Percentiles rank a stretch among this genome's conserved stretches.
Evolutionary conservation across 2,113 vertebrate species (phyloP).

Genomic region (Eubucco bourcierii): DNA sequence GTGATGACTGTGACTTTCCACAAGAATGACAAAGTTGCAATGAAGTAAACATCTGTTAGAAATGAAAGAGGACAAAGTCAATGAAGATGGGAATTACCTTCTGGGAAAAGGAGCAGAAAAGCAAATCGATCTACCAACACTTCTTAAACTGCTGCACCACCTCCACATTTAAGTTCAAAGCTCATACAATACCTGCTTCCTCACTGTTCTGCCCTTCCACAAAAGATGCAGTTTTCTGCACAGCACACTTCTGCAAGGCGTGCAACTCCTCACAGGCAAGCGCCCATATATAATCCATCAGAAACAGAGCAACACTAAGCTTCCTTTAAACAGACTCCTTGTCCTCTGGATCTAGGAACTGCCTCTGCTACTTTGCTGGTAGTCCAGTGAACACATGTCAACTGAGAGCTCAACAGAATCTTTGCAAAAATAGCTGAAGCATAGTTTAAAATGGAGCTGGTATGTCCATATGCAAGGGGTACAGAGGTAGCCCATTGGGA

Average conservation of each 20-base stretch:
- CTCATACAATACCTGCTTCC: neutral
- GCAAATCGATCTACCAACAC: neutral
- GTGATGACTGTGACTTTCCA: constrained; percentile 98
- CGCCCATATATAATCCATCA: neutral
- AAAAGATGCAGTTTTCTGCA: neutral
- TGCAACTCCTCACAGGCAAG: neutral
- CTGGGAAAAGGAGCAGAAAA: neutral
- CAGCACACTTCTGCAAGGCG: neutral
- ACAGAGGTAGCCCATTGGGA: neutral
- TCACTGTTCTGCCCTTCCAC: neutral
- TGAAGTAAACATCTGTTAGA: constrained; percentile 92
- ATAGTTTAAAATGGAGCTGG: neutral
- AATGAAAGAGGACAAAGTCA: neutral
- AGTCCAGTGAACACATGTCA: neutral
- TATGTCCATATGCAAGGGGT: neutral
- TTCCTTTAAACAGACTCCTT: neutral
- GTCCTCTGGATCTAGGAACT: neutral
- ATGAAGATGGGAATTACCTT: accelerated
- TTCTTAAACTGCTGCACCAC: neutral
- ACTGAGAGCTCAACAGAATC: neutral
- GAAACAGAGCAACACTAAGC: neutral
- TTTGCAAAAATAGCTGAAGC: neutral
- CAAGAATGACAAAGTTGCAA: constrained; percentile 90
- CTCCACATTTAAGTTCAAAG: neutral
- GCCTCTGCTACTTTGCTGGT: neutral